Conservation (phyloP, 2,888 invertebrate species). For the Deilephila porcellus region DNA sequence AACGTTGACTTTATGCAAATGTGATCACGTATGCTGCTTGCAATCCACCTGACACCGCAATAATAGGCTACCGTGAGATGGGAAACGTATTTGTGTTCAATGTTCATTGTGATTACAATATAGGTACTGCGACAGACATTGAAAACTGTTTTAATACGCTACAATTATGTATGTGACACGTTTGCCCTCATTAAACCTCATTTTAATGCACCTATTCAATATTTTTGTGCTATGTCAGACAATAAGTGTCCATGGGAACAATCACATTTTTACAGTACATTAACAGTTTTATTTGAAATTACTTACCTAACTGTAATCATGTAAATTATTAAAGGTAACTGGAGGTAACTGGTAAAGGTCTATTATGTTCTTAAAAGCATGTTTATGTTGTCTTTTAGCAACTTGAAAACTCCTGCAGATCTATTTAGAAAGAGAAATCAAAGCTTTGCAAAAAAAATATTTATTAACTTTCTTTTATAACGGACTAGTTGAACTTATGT, state of each 20-base stretch:
- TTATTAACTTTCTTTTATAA: not conserved
- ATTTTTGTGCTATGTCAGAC: too few species aligned
- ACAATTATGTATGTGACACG: not conserved
- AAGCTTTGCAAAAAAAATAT: not conserved
- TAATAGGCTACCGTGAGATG: conserved; percentile 47
- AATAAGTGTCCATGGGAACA: not conserved
- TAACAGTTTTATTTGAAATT: not conserved
- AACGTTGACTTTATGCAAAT: conserved; percentile 5
- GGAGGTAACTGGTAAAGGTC: too few species aligned
- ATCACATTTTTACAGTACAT: not conserved
- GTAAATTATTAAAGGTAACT: not conserved
- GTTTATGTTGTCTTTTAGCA: too few species aligned
- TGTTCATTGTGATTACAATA: conserved; percentile 29
- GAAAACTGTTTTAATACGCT: conserved; percentile 35
- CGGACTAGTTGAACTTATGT: not conserved
- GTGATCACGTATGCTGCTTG: conserved; percentile 39
- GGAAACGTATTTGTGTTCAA: conserved; percentile 40
- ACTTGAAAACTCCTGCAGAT: not conserved
- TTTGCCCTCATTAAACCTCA: conserved; percentile 5
- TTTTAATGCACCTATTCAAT: not conserved
- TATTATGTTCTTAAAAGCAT: too few species aligned
- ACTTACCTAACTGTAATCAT: not conserved
- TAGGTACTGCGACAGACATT: not conserved
- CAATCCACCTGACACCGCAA: conserved; percentile 38
- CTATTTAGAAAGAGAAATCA: not conserved